Evolutionary conservation across 2,113 vertebrate species (phyloP), one percentile per base, ranked within the genome.

Genomic region (Cisticola juncidis): DNA sequence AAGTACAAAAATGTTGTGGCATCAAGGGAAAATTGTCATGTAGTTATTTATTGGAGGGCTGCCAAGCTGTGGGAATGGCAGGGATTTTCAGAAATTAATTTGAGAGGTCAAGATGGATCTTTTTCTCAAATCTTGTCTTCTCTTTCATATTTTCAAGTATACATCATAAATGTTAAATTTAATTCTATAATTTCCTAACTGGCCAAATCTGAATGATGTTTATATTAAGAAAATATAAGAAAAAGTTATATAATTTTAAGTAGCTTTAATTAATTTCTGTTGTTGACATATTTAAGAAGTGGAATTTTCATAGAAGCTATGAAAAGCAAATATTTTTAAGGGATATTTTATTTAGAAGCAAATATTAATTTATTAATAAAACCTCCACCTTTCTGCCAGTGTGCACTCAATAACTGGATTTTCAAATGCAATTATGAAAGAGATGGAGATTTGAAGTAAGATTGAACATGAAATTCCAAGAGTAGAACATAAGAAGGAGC

Each of bases 311-410:
- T 64, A 60, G n/a, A 12, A 71, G 10, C 65, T 64, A 14, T 21
- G 26, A 68, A 71, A 84, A 78, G 2, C 38, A 6, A 28, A 7
- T 14, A 11, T 7, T 12, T 72, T 58, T 13, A 53, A 69, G 16
- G 21, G 8, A 15, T 1, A 9, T 24, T 85, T 66, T 85, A 29
- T 87, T 77, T 72, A 69, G 62, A 76, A 71, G 28, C 12, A 72
- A 57, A 29, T 57, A 36, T 40, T 65, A 65, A 72, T 50, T 78
- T 4, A 9, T 86, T 80, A 45, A 48, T 54, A 19, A 44, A 24
- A 0, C 0, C 0, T 4, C 0, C 11, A 60, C 5, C 6, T 56
- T 74, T 80, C 44, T 90, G 26, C 47, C 36, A 68, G 28, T 28
- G 4, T 56, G 11, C 48, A 26, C 12, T 68, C n/a, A 35, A 22